phyloP scores from a whole-genome alignment of 2,888 invertebrate species.

The Troides aeacus region DNA sequence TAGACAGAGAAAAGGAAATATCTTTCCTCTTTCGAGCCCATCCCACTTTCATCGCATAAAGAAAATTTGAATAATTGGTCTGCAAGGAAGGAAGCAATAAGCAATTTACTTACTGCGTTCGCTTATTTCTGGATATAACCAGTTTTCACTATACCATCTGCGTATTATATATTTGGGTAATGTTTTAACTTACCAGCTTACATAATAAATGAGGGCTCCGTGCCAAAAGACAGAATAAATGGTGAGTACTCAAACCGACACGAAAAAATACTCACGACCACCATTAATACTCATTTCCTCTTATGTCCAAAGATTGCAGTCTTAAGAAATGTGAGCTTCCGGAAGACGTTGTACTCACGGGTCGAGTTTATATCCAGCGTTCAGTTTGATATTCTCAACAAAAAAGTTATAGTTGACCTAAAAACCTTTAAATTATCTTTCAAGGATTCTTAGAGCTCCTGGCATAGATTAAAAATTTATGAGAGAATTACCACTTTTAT shows the following conservation, averaged over 20 bases:
- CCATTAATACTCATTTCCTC: slow-evolving; percentile 78
- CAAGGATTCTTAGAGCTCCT: background rate
- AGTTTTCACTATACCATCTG: slow-evolving; percentile 52
- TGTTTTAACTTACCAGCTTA: slow-evolving; percentile 58
- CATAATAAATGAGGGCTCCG: slow-evolving; percentile 74
- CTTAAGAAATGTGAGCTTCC: slow-evolving; percentile 51
- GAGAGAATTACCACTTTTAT: background rate
- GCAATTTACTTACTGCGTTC: slow-evolving; percentile 11
- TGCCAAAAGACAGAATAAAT: slow-evolving; percentile 74
- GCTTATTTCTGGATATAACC: slow-evolving; percentile 26
- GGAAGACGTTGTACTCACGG: slow-evolving; percentile 26
- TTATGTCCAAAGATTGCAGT: slow-evolving; percentile 69
- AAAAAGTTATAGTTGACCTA: too few relatives aligned
- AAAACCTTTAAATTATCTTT: too few relatives aligned
- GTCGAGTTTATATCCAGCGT: background rate
- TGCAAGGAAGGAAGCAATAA: slow-evolving; percentile 25
- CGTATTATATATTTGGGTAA: slow-evolving; percentile 51
- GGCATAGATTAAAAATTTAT: background rate
- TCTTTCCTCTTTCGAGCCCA: slow-evolving; percentile 18
- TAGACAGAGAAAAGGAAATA: slow-evolving; percentile 9
- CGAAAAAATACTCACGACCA: slow-evolving; percentile 76
- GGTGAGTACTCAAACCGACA: slow-evolving; percentile 77
- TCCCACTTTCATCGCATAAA: slow-evolving; percentile 21
- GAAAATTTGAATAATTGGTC: slow-evolving; percentile 36
- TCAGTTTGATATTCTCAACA: too few relatives aligned